Evolutionary conservation across 37 sponge, comb jelly and placozoan species (phyloP), one percentile per base, ranked within the genome.

Genomic region (Diacarnus erythraeanus): DNA sequence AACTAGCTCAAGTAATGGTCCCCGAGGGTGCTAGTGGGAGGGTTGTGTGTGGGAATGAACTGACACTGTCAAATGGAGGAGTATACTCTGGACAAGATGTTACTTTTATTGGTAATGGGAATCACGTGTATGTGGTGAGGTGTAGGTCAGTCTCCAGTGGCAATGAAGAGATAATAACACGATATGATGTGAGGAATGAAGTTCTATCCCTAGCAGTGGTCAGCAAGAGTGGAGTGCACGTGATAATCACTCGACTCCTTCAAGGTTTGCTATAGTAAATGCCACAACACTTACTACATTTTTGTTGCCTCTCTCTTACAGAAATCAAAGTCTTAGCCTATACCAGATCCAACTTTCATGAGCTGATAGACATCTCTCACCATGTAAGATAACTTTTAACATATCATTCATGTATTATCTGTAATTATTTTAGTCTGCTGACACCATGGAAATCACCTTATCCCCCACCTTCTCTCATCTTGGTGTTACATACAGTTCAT

Each of bases 381-480:
- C 22, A 35, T n/a, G 71, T 43, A 43, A 23, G 51, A n/a, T 26
- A 40, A 29, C 21, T 12, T 18, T 41, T 43, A 43, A 23, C 30
- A n/a, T 26, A 40, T 47, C 21, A 40, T 18, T 41, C 8, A 2
- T 39, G 8, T 6, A 38, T 9, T 8, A n/a, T 41, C n/a, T 47
- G 27, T 18, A 74, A 3, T 47, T 20, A 56, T 38, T 25, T 39
- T 27, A 34, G 31, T 31, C 66, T 30, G 17, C 34, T 25, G 34
- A 2, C 33, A 30, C 33, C 33, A 17, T 65, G 66, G 66, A 31
- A 17, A 36, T 36, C 76, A 75, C 38, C 42, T 29, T 65, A 0
- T 31, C 68, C 38, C 66, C 83, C 67, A 36, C 57, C 67, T 37
- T 41, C 59, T 57, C 81, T 59, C 81, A 80, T 44, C 33, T 79